Conservation (phyloP, 2,888 invertebrate species). For the Ochropleura leucogaster region DNA sequence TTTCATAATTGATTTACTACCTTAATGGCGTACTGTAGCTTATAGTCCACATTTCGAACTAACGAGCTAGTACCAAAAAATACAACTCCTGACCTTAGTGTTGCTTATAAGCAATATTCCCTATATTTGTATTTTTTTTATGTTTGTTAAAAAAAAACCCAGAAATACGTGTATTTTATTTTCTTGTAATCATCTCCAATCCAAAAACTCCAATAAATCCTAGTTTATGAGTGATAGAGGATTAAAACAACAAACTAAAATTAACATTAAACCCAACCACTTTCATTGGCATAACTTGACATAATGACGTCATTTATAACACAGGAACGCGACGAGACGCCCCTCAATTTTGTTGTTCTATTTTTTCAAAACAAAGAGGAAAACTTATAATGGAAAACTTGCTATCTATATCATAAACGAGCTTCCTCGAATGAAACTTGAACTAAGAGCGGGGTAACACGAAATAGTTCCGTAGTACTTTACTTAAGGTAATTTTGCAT, state of each 20-base stretch:
- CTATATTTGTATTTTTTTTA: no score
- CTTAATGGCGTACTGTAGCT: no score
- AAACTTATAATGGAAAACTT: constrained; percentile 54
- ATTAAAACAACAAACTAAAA: not conserved
- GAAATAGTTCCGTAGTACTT: constrained; percentile 54
- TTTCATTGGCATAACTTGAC: constrained; percentile 23
- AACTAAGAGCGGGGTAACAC: constrained; percentile 27
- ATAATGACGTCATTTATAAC: constrained; percentile 36
- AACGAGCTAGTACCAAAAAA: no score
- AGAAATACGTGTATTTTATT: no score
- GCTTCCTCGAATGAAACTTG: constrained; percentile 29
- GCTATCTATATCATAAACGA: constrained; percentile 44
- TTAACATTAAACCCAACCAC: not conserved
- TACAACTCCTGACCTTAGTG: no score
- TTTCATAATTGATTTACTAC: no score
- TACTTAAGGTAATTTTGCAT: constrained; percentile 36
- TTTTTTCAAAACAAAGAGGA: constrained; percentile 32
- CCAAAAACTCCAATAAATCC: no score
- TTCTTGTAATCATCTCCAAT: no score
- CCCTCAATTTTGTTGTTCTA: constrained; percentile 10
- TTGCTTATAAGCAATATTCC: no score
- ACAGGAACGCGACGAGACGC: constrained; percentile 6
- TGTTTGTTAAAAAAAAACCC: no score
- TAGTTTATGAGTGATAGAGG: no score
- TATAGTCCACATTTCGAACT: no score